phyloP scores from a whole-genome alignment of 2,888 invertebrate genomes.

The Drosophila mercatorum region DNA sequence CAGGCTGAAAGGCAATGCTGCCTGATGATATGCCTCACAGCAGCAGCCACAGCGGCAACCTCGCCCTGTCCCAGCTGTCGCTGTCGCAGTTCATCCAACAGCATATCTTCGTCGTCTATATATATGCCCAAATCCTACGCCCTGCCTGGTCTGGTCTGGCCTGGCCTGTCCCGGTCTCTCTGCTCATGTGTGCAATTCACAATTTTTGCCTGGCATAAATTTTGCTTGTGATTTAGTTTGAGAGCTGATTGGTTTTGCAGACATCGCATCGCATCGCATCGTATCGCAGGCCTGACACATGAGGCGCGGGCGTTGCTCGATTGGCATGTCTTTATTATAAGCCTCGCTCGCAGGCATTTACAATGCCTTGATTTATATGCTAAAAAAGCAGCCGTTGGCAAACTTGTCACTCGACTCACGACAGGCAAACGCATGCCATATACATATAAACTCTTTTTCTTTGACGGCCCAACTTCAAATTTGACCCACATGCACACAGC shows the following conservation, averaged over 20 bases:
- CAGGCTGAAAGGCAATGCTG: conserved; percentile 24
- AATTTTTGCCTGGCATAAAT: conserved; percentile 34
- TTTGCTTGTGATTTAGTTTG: conserved; percentile 69
- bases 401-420: conserved; percentile 51
- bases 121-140: conserved; percentile 64
- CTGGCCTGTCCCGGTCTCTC: not conserved
- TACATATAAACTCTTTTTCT: not conserved
- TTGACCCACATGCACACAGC: conserved; percentile 49
- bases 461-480: conserved; percentile 37
- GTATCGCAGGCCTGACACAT: conserved; percentile 57
- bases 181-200: conserved; percentile 58
- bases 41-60: conserved; percentile 5
- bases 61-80: conserved; percentile 19
- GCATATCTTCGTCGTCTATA: not conserved
- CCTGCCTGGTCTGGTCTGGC: conserved; percentile 16
- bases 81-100: no score
- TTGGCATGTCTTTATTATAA: conserved; percentile 78
- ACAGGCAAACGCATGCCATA: not conserved
- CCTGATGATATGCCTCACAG: conserved; percentile 21
- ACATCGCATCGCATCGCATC: conserved; percentile 29
- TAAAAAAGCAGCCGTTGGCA: conserved; percentile 58
- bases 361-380: conserved; percentile 76
- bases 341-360: conserved; percentile 36
- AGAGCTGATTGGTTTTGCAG: conserved; percentile 74
- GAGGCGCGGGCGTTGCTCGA: conserved; percentile 72